Evolutionary conservation across 2,888 invertebrate genomes (phyloP).

Genomic region (Dione vanillae): DNA sequence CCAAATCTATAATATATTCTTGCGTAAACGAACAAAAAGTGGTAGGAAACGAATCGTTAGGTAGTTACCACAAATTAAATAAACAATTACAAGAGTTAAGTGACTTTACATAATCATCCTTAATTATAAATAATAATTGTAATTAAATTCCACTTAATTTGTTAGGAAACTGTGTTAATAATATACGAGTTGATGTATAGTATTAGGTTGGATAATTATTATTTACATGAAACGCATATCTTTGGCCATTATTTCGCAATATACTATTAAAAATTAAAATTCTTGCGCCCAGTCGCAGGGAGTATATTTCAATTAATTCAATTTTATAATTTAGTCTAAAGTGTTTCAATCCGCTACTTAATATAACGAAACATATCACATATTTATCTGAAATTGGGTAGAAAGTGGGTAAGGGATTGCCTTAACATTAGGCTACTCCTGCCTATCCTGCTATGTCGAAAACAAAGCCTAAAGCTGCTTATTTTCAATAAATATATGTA

Average conservation of each 20-base stretch:
- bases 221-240: neutral
- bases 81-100: slow-evolving; percentile 10
- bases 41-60: slow-evolving; percentile 3
- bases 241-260: neutral
- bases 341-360: too few relatives aligned
- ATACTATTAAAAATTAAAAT: too few relatives aligned
- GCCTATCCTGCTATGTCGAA: too few relatives aligned
- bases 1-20: neutral
- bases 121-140: slow-evolving; percentile 21
- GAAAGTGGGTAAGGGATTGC: too few relatives aligned
- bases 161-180: slow-evolving; percentile 16
- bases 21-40: slow-evolving; percentile 10
- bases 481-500: neutral
- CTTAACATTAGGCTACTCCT: too few relatives aligned
- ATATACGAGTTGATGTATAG: neutral
- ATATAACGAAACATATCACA: too few relatives aligned
- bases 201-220: neutral
- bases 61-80: slow-evolving; percentile 12
- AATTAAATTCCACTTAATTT: slow-evolving; percentile 17
- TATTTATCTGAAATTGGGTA: too few relatives aligned
- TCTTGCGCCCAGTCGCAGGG: too few relatives aligned
- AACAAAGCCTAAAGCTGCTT: too few relatives aligned
- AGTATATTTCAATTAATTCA: too few relatives aligned
- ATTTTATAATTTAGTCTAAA: too few relatives aligned
- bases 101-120: slow-evolving; percentile 16